Evolutionary conservation across 2,797 vertebrate species (phyloP).

Genomic region (Mycteria americana): DNA sequence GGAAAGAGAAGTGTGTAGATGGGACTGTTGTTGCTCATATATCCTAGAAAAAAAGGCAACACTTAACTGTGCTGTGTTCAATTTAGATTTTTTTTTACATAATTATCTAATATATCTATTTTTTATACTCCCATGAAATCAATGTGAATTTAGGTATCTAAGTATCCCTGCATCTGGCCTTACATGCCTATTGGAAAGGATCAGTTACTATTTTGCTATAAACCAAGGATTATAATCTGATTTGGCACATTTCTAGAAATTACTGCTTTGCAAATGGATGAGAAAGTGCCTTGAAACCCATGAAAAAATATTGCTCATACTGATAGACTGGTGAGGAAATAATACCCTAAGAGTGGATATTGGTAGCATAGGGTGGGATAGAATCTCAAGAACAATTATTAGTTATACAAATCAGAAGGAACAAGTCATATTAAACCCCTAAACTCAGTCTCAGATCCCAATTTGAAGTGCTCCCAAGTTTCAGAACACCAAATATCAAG

Average conservation of each 20-base stretch:
- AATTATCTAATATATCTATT: neutral
- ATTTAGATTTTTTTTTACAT: neutral
- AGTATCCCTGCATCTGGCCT: neutral
- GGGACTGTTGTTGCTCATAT: rapidly evolving
- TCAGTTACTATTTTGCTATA: neutral
- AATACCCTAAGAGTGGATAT: neutral
- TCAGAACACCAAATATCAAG: neutral
- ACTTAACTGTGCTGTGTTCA: neutral
- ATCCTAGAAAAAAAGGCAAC: neutral
- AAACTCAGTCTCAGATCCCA: neutral
- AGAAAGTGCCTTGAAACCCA: neutral
- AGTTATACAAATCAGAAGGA: neutral
- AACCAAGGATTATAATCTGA: neutral
- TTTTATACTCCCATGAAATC: neutral
- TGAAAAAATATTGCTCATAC: neutral
- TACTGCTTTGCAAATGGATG: neutral
- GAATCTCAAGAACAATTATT: neutral
- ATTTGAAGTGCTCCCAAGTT: neutral
- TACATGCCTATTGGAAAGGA: neutral
- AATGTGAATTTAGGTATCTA: neutral
- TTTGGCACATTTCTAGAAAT: neutral
- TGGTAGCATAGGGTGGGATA: neutral
- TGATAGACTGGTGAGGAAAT: neutral
- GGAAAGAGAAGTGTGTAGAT: neutral
- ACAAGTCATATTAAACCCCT: neutral